Percentiles rank a stretch among this genome's conserved stretches.
These are phyloP conservation scores for Apteryx mantelli DNA, from an alignment of 2,113 vertebrate genomes.

Conservation along the genomic window DNA sequence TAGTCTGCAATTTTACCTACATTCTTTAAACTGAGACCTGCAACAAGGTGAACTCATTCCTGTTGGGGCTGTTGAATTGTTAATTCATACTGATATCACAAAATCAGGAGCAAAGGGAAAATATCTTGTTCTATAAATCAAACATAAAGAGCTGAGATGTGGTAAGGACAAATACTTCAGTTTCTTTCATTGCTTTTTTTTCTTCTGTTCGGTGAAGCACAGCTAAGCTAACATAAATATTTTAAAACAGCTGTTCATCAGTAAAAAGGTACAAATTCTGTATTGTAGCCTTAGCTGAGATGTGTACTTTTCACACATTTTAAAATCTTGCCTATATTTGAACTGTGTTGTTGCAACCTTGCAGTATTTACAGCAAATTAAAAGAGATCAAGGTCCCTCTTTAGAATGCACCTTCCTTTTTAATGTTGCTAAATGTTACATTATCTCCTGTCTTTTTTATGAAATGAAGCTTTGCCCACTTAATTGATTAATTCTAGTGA, in stretches of 20 bases:
- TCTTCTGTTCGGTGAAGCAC: not conserved
- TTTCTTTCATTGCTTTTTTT: not conserved
- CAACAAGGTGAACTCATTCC: not conserved
- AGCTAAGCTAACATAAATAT: conserved; percentile 19
- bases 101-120: not conserved
- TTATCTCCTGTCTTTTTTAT: conserved; percentile 7
- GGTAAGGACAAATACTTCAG: not conserved
- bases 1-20: not conserved
- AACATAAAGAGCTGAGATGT: not conserved
- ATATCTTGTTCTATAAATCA: not conserved
- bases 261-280: not conserved
- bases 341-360: conserved; percentile 15
- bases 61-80: not conserved
- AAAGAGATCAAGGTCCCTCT: conserved; percentile 20
- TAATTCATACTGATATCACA: not conserved
- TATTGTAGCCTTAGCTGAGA: not conserved
- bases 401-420: conserved; percentile 2
- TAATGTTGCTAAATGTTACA: conserved; percentile 13
- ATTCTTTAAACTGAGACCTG: not conserved
- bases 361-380: conserved; percentile 31
- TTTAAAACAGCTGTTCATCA: conserved; percentile 27
- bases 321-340: not conserved
- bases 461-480: conserved; percentile 42
- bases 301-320: not conserved
- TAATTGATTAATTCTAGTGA: conserved; percentile 60